These are phyloP conservation scores for Criorhina ranunculi DNA, from an alignment of 2,888 invertebrate species.

Conservation along the genomic window DNA sequence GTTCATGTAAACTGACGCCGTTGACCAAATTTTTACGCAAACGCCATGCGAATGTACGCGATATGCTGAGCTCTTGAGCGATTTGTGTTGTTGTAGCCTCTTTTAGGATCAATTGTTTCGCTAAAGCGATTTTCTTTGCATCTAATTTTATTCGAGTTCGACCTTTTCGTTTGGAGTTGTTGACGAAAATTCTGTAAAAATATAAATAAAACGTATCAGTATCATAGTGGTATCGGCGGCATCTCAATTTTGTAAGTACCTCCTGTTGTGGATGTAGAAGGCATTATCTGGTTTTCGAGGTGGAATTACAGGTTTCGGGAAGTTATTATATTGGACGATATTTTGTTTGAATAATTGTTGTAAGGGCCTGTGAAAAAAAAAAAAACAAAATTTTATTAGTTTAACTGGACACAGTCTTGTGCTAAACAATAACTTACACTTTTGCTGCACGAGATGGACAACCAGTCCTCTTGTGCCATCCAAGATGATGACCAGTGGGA, in stretches of 20 bases:
- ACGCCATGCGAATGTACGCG: slow-evolving; percentile 84
- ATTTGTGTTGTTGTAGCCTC: slow-evolving; percentile 84
- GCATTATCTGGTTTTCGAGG: slow-evolving; percentile 81
- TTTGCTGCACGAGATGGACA: slow-evolving; percentile 83
- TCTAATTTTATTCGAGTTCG: slow-evolving; percentile 84
- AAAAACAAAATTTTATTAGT: background rate
- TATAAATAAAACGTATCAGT: background rate
- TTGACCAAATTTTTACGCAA: slow-evolving; percentile 83
- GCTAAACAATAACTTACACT: slow-evolving; percentile 79
- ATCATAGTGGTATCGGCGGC: too few relatives aligned
- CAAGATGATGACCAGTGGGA: slow-evolving; percentile 84
- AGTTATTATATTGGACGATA: slow-evolving; percentile 83
- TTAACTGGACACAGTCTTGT: background rate
- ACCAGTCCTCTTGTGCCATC: slow-evolving; percentile 84
- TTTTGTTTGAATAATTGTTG: slow-evolving; percentile 83
- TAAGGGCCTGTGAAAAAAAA: slow-evolving; percentile 79
- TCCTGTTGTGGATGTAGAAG: slow-evolving; percentile 82
- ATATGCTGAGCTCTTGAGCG: slow-evolving; percentile 83
- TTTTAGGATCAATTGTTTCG: slow-evolving; percentile 82
- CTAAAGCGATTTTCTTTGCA: slow-evolving; percentile 83
- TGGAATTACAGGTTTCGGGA: slow-evolving; percentile 80
- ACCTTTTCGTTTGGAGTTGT: slow-evolving; percentile 82
- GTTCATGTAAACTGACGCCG: slow-evolving; percentile 83
- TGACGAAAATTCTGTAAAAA: slow-evolving; percentile 74
- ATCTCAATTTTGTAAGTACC: slow-evolving; percentile 75